phyloP scores from a whole-genome alignment of 2,888 invertebrate genomes.

The Pandemis corylana region DNA sequence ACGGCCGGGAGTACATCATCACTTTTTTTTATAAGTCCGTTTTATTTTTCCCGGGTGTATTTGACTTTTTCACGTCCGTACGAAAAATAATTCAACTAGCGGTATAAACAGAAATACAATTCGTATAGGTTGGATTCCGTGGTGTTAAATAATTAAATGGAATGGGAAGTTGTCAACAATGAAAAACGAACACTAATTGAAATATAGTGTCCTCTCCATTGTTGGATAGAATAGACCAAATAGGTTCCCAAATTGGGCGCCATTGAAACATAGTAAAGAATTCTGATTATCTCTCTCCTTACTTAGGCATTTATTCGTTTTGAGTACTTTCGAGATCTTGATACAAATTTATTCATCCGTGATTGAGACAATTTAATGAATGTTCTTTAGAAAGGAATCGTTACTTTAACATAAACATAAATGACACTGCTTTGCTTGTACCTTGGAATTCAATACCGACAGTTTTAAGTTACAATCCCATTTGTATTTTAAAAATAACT shows the following conservation, averaged over 20 bases:
- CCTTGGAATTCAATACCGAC: constrained; percentile 25
- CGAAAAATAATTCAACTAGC: not conserved
- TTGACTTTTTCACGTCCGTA: not conserved
- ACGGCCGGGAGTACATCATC: too few relatives aligned
- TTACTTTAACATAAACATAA: not conserved
- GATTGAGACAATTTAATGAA: not conserved
- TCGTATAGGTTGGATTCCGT: not conserved
- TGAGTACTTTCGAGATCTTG: not conserved
- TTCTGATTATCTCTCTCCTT: not conserved
- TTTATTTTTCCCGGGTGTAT: not conserved
- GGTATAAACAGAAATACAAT: not conserved
- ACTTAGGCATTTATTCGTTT: not conserved
- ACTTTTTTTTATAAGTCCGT: too few relatives aligned
- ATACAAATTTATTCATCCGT: not conserved
- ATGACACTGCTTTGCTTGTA: not conserved
- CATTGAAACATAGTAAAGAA: not conserved
- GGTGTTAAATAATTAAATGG: not conserved
- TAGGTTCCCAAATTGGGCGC: not conserved
- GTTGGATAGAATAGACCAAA: not conserved
- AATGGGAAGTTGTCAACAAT: not conserved
- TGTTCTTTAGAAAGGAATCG: not conserved
- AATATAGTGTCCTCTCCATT: not conserved
- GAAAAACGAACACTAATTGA: not conserved
- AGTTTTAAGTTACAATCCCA: constrained; percentile 30
- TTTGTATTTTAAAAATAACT: constrained; percentile 28